These are phyloP conservation scores for Lipotes vexillifer DNA, from an alignment of 2,113 vertebrate genomes.

Conservation along the genomic window DNA sequence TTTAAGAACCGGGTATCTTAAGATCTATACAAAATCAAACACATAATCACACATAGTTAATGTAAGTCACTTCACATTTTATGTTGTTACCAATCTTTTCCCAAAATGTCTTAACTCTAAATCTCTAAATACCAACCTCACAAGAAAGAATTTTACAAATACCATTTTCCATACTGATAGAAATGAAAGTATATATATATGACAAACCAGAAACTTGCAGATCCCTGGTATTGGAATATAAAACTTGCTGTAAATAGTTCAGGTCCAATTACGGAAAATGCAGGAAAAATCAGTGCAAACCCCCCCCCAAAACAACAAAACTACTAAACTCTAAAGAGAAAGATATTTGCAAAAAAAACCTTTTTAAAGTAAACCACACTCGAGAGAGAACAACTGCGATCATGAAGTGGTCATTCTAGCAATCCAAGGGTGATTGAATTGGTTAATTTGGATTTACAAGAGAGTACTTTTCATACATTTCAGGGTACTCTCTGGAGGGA, in stretches of 20 bases:
- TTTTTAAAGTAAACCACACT: not conserved
- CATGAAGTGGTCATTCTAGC: not conserved
- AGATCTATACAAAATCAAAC: slow-evolving; percentile 48
- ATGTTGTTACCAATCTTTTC: not conserved
- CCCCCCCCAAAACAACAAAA: no score
- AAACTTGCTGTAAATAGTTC: not conserved
- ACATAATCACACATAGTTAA: slow-evolving; percentile 36
- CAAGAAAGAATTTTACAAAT: slow-evolving; percentile 5
- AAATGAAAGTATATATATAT: not conserved
- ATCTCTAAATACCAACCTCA: slow-evolving; percentile 24
- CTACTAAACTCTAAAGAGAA: not conserved
- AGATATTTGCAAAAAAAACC: not conserved
- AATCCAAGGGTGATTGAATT: not conserved
- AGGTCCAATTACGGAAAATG: not conserved
- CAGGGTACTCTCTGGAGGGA: not conserved
- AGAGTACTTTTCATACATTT: not conserved
- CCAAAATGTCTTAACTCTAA: slow-evolving; percentile 39
- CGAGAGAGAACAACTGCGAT: not conserved
- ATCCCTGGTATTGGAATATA: not conserved
- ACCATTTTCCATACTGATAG: not conserved
- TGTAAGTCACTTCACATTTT: slow-evolving; percentile 6
- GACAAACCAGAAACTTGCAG: not conserved
- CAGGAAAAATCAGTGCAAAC: not conserved
- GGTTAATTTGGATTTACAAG: not conserved
- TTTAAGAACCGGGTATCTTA: not conserved